Percentiles rank a stretch among this genome's conserved stretches.
phyloP scores from a whole-genome alignment of 2,888 invertebrate species.

The Dolomedes plantarius region DNA sequence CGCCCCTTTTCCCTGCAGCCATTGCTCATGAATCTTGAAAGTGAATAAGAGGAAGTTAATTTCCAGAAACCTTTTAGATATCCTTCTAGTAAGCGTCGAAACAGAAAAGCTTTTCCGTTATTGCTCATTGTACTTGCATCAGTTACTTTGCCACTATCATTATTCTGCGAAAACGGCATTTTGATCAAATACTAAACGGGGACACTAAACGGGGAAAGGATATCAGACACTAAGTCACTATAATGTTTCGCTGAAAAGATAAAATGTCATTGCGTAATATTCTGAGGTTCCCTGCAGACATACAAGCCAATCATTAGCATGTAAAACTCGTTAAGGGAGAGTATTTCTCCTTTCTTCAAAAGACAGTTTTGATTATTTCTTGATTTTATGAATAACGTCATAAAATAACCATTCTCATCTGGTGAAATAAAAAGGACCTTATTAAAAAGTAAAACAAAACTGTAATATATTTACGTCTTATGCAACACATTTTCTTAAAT shows the following conservation, averaged over 20 bases:
- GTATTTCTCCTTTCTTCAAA: neutral
- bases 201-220: neutral
- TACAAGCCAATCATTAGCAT: neutral
- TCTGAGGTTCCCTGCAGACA: neutral
- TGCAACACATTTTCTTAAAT: too few species aligned
- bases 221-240: neutral
- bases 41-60: neutral
- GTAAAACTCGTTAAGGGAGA: neutral
- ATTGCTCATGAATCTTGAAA: neutral
- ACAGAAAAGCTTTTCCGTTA: conserved; percentile 5
- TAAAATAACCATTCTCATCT: too few species aligned
- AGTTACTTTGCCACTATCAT: neutral
- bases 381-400: too few species aligned
- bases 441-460: too few species aligned
- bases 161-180: neutral
- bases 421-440: too few species aligned
- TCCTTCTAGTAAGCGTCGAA: neutral
- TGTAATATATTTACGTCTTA: too few species aligned
- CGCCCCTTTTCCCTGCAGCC: neutral
- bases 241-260: neutral
- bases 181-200: neutral
- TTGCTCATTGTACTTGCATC: conserved; percentile 2
- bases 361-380: neutral
- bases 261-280: neutral
- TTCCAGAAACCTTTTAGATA: neutral